These are phyloP conservation scores for Diachasmimorpha longicaudata DNA, from an alignment of 1,140 invertebrate genomes.

Conservation along the genomic window DNA sequence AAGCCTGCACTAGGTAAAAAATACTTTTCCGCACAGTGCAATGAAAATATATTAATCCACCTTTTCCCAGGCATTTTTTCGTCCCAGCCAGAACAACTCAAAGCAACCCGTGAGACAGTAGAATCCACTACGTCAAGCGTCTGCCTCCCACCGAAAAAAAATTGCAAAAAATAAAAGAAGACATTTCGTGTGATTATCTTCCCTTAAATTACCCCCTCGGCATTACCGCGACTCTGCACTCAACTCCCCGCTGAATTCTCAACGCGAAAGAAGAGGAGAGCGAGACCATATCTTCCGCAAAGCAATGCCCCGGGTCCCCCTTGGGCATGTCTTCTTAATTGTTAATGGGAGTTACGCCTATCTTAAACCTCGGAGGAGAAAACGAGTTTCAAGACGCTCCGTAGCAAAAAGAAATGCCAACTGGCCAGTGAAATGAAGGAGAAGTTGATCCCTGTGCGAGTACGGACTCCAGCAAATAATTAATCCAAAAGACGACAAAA, in stretches of 20 bases:
- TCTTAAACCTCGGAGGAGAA: conserved; percentile 14
- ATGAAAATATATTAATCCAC: background rate
- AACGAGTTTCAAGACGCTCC: background rate
- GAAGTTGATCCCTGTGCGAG: background rate
- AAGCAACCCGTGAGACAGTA: background rate
- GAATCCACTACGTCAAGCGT: background rate
- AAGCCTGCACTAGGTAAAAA: no score
- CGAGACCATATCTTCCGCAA: background rate
- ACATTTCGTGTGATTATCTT: conserved; percentile 31
- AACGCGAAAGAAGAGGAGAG: background rate
- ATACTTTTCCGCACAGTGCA: no score
- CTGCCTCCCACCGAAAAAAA: background rate
- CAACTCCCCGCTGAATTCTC: background rate
- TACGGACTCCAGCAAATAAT: background rate
- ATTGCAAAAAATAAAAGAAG: background rate
- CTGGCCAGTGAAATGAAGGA: background rate
- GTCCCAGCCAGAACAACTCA: background rate
- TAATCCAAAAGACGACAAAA: background rate
- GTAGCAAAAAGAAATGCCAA: background rate
- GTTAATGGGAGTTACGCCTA: conserved; percentile 40
- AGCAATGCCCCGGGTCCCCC: background rate
- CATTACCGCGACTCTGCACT: conserved; percentile 14
- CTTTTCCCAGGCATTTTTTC: no score
- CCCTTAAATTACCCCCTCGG: conserved; percentile 42
- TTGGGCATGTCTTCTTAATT: conserved; percentile 43